Evolutionary conservation across 2,113 vertebrate genomes (phyloP).

Genomic region (Scophthalmus maximus): DNA sequence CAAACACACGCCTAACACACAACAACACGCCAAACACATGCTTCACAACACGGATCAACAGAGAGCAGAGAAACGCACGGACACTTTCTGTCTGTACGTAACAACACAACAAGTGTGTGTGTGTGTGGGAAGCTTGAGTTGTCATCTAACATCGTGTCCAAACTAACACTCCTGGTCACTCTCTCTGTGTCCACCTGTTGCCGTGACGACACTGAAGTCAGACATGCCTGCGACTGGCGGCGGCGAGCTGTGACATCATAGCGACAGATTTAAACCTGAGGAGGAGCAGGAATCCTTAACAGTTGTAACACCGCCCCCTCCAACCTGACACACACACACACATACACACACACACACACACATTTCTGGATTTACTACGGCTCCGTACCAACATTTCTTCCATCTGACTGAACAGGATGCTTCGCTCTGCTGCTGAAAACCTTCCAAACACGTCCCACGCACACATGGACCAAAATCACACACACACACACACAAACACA

Average conservation of each 20-base stretch:
- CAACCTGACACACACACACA: not conserved
- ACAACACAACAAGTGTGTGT: no score
- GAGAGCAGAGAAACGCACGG: no score
- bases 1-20: not conserved
- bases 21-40: no score
- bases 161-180: not conserved
- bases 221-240: no score
- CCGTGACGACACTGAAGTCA: constrained; percentile 43
- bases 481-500: constrained; percentile 16
- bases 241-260: constrained; percentile 75
- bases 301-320: not conserved
- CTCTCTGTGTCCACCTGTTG: constrained; percentile 60
- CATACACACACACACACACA: constrained; percentile 24
- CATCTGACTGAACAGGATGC: constrained; percentile 76
- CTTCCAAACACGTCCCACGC: constrained; percentile 65
- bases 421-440: constrained; percentile 82
- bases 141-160: no score
- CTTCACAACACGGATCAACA: no score
- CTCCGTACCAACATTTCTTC: no score
- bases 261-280: constrained; percentile 61
- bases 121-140: no score
- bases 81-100: no score
- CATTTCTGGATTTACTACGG: no score
- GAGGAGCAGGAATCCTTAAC: constrained; percentile 45
- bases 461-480: constrained; percentile 50